Conservation (phyloP, 2,797 vertebrate species). For the Bufotes viridis region DNA sequence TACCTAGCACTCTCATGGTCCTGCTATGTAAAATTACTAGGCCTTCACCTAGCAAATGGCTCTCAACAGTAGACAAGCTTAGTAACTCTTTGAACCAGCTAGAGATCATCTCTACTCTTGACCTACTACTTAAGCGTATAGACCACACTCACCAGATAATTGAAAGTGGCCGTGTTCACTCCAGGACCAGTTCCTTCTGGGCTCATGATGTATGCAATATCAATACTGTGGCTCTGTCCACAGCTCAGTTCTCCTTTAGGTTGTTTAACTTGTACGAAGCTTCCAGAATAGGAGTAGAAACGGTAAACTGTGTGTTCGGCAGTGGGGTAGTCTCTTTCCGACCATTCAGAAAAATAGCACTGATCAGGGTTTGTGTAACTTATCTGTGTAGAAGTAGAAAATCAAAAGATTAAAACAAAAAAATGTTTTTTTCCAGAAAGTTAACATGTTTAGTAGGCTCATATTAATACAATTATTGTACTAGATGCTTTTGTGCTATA, state of each 20-base stretch:
- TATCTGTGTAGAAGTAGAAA: neutral
- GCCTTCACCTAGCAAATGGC: no score
- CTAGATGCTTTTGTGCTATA: no score
- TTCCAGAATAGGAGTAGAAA: constrained; percentile 38
- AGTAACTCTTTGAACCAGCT: no score
- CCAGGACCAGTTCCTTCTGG: neutral
- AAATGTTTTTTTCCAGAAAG: no score
- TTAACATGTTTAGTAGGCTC: no score
- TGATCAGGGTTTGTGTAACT: constrained; percentile 44
- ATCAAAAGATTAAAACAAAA: neutral
- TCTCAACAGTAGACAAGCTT: no score
- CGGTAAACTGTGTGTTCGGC: neutral
- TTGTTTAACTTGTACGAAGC: constrained; percentile 1
- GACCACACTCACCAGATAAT: constrained; percentile 41
- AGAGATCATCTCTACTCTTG: neutral
- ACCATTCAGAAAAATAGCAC: constrained; percentile 32
- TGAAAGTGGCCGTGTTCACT: neutral
- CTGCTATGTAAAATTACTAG: no score
- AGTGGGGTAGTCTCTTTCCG: neutral
- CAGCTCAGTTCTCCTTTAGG: neutral
- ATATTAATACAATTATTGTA: no score
- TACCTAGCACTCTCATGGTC: no score
- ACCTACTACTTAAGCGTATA: neutral
- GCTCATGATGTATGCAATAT: neutral
- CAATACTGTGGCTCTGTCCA: constrained; percentile 11